Base-by-base conservation (phyloP, 2,797 vertebrate species). In the Sebastolobus altivelis region DNA sequence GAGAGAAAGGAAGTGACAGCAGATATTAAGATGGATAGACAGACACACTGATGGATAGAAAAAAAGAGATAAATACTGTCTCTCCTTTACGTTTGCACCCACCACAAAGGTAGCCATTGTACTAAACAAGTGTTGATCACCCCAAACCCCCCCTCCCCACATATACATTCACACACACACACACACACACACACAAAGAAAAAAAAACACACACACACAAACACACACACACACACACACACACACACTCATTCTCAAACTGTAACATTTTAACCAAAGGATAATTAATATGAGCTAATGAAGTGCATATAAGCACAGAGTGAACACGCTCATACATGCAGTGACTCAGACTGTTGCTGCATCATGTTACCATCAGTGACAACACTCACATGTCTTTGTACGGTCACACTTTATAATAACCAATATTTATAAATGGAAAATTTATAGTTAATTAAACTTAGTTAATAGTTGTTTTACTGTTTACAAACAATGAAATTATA, bases 331-430 rank as follows among this genome's bases (percentile, higher is more conserved):
- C 80, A 43, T 35, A 52, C 62, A 49, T 31, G 4, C 62, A 63
- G 70, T 81, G 85, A 89, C 37, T 85, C 86, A 87, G 38, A n/a
- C 60, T 59, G 61, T 72, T 75, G 38, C 67, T 54, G 67, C 60
- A 40, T 71, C 70, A 59, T 9, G 58, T 58, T 18, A 35, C 31
- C 10, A 75, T 77, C 73, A 38, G 56, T 65, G 82, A 80, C 62
- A 20, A 75, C 79, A 60, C 67, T 63, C 56, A 61, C 67, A 7
- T 35, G 25, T 73, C 33, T 6, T 27, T 49, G 20, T 11, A 12
- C 18, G 31, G 40, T 11, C 33, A 37, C 11, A n/a, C 40, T 43
- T 43, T 13, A 43, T 43, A 43, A 43, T 43, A 43, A 43, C 40
- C 40, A 43, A 16, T 43, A 43, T 43, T 12, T 40, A 40, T 12